A percentile compares a stretch with the other conserved stretches of the same genome.
Conservation (phyloP, 2,113 vertebrate species). For the Thunnus maccoyii region DNA sequence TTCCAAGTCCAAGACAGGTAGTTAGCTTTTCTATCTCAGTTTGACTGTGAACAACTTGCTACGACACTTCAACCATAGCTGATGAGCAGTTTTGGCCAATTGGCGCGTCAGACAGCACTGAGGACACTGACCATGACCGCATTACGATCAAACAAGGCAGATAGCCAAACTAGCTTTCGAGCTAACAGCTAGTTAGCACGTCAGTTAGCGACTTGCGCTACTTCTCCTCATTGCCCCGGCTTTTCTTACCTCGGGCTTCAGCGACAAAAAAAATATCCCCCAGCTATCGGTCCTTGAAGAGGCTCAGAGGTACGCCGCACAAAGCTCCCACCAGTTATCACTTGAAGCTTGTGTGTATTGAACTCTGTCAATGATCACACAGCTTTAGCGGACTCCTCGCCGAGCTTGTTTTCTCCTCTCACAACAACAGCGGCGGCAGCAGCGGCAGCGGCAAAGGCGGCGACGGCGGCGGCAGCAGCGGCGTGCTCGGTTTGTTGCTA, state of each 20-base stretch:
- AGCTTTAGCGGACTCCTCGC: conserved; percentile 68
- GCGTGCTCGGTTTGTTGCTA: conserved; percentile 64
- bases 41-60: not conserved
- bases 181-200: conserved; percentile 75
- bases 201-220: conserved; percentile 53
- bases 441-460: not conserved
- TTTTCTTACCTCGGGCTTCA: conserved; percentile 61
- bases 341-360: conserved; percentile 80
- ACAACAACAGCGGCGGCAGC: conserved; percentile 53
- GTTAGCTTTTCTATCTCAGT: not conserved
- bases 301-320: not conserved
- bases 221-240: conserved; percentile 34
- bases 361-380: conserved; percentile 87
- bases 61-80: not conserved
- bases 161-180: conserved; percentile 57
- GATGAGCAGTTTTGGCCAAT: not conserved
- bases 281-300: conserved; percentile 19
- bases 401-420: conserved; percentile 75
- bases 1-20: not conserved
- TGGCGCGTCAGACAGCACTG: conserved; percentile 6
- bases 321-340: conserved; percentile 30
- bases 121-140: conserved; percentile 62
- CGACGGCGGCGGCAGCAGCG: conserved; percentile 29
- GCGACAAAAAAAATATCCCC: not conserved
- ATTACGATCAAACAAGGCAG: conserved; percentile 69